Base-by-base conservation (phyloP, 2,113 vertebrate genomes). In the Psophia crepitans region DNA sequence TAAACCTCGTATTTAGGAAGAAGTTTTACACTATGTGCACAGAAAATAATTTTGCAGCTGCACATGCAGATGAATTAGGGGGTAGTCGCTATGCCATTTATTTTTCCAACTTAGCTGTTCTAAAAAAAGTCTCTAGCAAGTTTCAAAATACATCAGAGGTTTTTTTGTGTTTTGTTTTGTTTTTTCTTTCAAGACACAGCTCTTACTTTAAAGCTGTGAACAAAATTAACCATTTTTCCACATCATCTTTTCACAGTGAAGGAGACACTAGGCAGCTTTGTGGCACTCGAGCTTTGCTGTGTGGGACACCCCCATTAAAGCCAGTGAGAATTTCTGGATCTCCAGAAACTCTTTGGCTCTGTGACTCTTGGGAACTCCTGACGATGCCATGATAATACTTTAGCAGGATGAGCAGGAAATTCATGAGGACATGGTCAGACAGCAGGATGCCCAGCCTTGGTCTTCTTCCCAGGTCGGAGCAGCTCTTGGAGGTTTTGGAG, bases 31-130 rank as follows among this genome's bases (percentile, higher is more conserved):
- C 2, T 49, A 85, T 91, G 66, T 66, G 53, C 89, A 94, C 53
- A 94, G 91, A 93, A 97, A 94, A 92, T 89, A 87, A 93, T 95
- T 92, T 87, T 89, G 77, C 95, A 95, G 89, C 94, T 95, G 89
- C 83, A 86, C 30, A 77, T 23, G 79, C 77, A 89, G 78, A 92
- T 83, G 92, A 92, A 91, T 79, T 87, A 89, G 63, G 13, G 44
- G 93, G 83, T 56, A 88, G 91, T 37, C 80, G 53, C 61, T 73
- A 61, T 74, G 65, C 73, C 26, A 0, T 84, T 91, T 53, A 43
- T 71, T 89, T 78, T 87, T 75, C 49, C n/a, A 65, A 54, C 28
- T 68, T 78, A 74, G 39, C 28, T 75, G 12, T 8, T 76, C 73
- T 74, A 23, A 56, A 75, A 23, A 56, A 54, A 37, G 20, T 39